Base-by-base conservation (phyloP, 2,797 vertebrate species). In the Etheostoma nigrum region DNA sequence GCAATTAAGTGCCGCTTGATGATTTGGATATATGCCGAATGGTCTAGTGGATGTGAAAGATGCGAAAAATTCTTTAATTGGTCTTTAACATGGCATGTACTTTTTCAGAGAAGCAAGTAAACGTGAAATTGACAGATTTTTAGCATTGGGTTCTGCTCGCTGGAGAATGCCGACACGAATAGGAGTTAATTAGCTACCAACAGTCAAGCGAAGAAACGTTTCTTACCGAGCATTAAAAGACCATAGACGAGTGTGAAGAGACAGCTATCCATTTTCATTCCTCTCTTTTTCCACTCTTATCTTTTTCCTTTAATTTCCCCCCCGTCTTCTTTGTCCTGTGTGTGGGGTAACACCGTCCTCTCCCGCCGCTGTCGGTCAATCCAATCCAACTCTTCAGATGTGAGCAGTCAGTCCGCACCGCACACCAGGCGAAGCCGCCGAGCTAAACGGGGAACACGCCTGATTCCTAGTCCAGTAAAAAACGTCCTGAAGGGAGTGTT, bases 201-300 rank as follows among this genome's bases (percentile, higher is more conserved):
- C 45, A 63, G 64, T 65, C 7, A 77, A 72, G 67, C 25, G 33
- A 59, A 82, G n/a, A 79, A 40, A 40, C 42, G 75, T 48, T 14
- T 77, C 92, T 91, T 91, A 93, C 92, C 92, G 51, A 92, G 21
- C 72, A 76, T 58, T 4, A 78, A 49, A n/a, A 90, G 1, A 53
- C 77, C 66, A 9, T 85, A 74, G 9, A 51, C 55, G 12, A 91
- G 21, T 0, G 54, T 13, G 48, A 86, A 23, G n/a, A 88, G 27
- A 45, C 65, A 25, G 0, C 14, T 73, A 14, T 82, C 76, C 87
- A 89, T 90, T 12, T 62, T 70, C 65, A 14, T 55, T 36, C 48
- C 44, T 69, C n/a, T 67, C 14, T 44, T 49, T 47, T 18, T 76
- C 53, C 54, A 47, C 53, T 55, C n/a, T 33, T 23, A 0, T 58